Conservation (phyloP, 2,797 vertebrate genomes). For the Enteromius thamalakanensis region DNA sequence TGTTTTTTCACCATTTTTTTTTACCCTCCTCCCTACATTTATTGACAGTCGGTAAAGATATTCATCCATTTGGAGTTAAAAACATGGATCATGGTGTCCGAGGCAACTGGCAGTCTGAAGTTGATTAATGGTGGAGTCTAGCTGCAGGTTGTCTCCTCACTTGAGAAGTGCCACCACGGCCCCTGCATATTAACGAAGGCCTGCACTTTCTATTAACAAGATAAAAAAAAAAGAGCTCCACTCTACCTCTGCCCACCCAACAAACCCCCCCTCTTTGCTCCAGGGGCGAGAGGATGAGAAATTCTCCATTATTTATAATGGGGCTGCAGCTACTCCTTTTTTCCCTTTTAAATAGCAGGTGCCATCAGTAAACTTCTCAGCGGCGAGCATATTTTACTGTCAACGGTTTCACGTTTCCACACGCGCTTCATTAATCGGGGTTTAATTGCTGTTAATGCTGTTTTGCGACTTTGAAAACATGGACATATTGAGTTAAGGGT, state of each 20-base stretch:
- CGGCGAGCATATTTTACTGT: conserved; percentile 80
- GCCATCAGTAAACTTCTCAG: conserved; percentile 90
- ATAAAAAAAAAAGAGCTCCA: conserved; percentile 87
- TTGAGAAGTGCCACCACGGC: conserved; percentile 90
- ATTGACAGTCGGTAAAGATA: conserved; percentile 99
- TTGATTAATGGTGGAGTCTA: conserved; percentile 99
- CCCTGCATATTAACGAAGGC: conserved; percentile 99
- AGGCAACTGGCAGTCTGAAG: conserved; percentile 96
- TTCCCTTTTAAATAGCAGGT: conserved; percentile 89
- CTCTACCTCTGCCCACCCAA: conserved; percentile 60
- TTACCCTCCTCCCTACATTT: conserved; percentile 84
- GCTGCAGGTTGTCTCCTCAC: conserved; percentile 86
- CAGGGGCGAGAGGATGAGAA: conserved; percentile 95
- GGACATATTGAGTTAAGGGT: conserved; percentile 1
- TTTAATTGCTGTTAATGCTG: conserved; percentile 76
- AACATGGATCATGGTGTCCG: conserved; percentile 99
- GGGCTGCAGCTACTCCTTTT: conserved; percentile 76
- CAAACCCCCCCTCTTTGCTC: conserved; percentile 89
- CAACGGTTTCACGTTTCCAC: conserved; percentile 78
- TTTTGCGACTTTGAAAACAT: conserved; percentile 64
- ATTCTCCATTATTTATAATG: conserved; percentile 98
- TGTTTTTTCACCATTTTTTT: conserved; percentile 56
- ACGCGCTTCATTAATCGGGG: conserved; percentile 70
- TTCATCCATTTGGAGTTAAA: conserved; percentile 99
- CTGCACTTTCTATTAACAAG: conserved; percentile 99